Percentiles rank a stretch among this genome's conserved stretches.
Evolutionary conservation across 1,140 invertebrate genomes (phyloP).

Genomic region (Battus philenor): DNA sequence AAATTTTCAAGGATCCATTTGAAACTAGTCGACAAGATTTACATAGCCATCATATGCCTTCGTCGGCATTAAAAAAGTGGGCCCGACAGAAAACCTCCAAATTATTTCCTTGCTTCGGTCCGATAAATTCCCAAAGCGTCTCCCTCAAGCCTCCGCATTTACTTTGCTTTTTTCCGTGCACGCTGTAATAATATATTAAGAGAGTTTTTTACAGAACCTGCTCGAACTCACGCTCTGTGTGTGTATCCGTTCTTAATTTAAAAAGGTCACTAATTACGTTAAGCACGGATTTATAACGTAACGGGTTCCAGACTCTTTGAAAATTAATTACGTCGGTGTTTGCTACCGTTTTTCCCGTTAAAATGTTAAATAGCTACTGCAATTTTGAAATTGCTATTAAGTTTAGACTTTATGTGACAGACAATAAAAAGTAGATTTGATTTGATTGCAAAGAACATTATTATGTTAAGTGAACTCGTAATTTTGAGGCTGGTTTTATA

Average conservation of each 20-base stretch:
- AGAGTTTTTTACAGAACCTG: conserved; percentile 7
- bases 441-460: too few relatives aligned
- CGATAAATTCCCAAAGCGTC: conserved; percentile 17
- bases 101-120: conserved; percentile 11
- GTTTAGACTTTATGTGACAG: too few relatives aligned
- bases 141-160: conserved; percentile 13
- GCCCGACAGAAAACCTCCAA: conserved; percentile 14
- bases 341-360: too few relatives aligned
- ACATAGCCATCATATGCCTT: too few relatives aligned
- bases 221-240: conserved; percentile 7
- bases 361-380: too few relatives aligned
- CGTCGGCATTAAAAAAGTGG: too few relatives aligned
- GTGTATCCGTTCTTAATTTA: conserved; percentile 22
- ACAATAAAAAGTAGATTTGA: too few relatives aligned
- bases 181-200: conserved; percentile 16
- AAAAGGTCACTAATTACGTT: conserved; percentile 44
- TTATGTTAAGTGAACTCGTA: too few relatives aligned
- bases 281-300: conserved; percentile 31
- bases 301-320: conserved; percentile 24
- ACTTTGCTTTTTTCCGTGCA: conserved; percentile 13
- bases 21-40: too few relatives aligned
- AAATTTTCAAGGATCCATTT: too few relatives aligned
- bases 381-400: too few relatives aligned
- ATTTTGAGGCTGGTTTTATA: too few relatives aligned
- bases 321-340: conserved; percentile 21